Evolutionary conservation across 1,140 invertebrate genomes (phyloP), one percentile per base, ranked within the genome.

Genomic region (Macrosteles quadrilineatus): DNA sequence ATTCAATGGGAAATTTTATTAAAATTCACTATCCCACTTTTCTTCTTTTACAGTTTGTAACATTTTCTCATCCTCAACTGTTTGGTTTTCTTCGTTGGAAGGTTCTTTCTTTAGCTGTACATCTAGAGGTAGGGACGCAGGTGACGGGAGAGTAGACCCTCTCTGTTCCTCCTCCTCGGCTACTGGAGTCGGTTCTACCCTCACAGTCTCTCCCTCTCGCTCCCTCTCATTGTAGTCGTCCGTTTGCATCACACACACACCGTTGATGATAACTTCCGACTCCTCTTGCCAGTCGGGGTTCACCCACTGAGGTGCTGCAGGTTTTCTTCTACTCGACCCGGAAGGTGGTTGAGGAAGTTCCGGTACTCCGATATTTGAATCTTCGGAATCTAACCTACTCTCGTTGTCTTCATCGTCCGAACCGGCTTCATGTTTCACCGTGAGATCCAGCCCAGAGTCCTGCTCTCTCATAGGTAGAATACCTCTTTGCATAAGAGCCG

Each of bases 301-400:
- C 0, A 98, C 95, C 94, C 96, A 97, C 81, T 98, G 95, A 0
- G 97, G 97, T 30, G 95, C 94, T 0, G 94, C 94, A 0, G 96
- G 93, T 83, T 98, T 98, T 68, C 96, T 85, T 69, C 96, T 80
- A 57, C 88, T 75, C 25, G 70, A 73, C 25, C 75, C 62, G 4
- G 75, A 71, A 0, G 73, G 73, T 27, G 73, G 71, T 70, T 76
- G 80, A 1, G 72, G 64, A 14, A 76, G 74, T 66, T 73, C 77
- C 45, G 82, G 23, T 77, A 73, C 27, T 78, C 80, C 71, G 76
- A 82, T 83, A 84, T 85, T 74, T 78, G 83, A 91, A 74, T 92
- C 91, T 40, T 91, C 91, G 65, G 90, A 92, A 21, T 90, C 91
- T 29, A 90, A 83, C 76, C 91, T 90, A 77, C 89, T 91, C 74